phyloP scores from a whole-genome alignment of 92 coral and sea anemone genomes.

The Muricea muricata region DNA sequence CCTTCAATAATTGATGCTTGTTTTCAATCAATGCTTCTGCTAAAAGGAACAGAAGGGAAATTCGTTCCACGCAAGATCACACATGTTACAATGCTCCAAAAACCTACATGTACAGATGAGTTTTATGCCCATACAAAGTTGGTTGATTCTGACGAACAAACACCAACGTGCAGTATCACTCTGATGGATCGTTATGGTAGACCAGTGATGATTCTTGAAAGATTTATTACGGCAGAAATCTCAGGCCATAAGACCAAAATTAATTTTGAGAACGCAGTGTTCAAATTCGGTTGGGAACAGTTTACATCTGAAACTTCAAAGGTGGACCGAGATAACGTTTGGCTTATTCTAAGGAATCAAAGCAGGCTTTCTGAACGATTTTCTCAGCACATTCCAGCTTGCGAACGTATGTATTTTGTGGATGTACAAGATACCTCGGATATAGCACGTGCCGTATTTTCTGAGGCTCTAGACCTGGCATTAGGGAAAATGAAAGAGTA shows the following conservation, averaged over 20 bases:
- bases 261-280: slow-evolving; percentile 46
- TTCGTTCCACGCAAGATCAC: slow-evolving; percentile 38
- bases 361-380: slow-evolving; percentile 16
- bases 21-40: slow-evolving; percentile 39
- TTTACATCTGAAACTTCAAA: not conserved
- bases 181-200: slow-evolving; percentile 54
- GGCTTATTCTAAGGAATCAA: slow-evolving; percentile 46
- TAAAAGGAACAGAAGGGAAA: not conserved
- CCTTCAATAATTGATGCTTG: slow-evolving; percentile 77
- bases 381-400: not conserved
- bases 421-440: not conserved
- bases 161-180: slow-evolving; percentile 47
- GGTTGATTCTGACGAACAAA: slow-evolving; percentile 18
- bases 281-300: slow-evolving; percentile 41
- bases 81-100: slow-evolving; percentile 5
- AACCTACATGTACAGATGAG: not conserved
- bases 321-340: not conserved
- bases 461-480: not conserved
- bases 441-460: not conserved
- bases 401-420: not conserved
- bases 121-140: slow-evolving; percentile 41
- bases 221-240: slow-evolving; percentile 50
- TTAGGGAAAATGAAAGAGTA: not conserved
- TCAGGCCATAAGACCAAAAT: slow-evolving; percentile 34
- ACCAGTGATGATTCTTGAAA: slow-evolving; percentile 49